Base-by-base conservation (phyloP, 2,888 invertebrate genomes). In the Eugnorisma glareosa region DNA sequence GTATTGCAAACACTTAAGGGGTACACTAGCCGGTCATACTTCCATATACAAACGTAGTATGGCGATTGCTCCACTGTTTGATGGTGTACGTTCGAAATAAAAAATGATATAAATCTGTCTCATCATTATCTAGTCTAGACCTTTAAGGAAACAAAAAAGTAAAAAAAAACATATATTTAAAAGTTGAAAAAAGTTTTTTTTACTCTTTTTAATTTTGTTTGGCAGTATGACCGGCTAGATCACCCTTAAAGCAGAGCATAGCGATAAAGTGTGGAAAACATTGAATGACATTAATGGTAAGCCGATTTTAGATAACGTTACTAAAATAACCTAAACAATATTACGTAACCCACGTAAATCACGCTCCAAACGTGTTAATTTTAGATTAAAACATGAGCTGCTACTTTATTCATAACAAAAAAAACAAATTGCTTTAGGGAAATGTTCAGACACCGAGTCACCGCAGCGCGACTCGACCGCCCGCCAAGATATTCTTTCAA, bases 371-470 rank as follows among this genome's bases (percentile, higher is more conserved):
- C 66, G 78, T 82, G 67, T 82, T 82, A 86, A 86, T 84, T 86
- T 85, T 68, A 81, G 64, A 81, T 81, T 77, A 78, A 79, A 86
- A 79, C 74, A 73, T 67, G 68, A 79, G 64, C 72, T 72, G 68
- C 70, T 83, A 78, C 80, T 87, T 86, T 86, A 83, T 79, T 79
- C 79, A 77, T 86, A 83, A 81, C 73, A 79, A 69, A 79, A 82
- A 77, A 81, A 76, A 76, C 75, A 86, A 86, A 82, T 84, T 84
- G 67, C 87, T 82, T 77, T 77, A 70, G 73, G 75, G 75, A 77
- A 77, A 77, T 64, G 69, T 67, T 77, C 45, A 73, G 77, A 69
- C 74, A 73, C 68, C 54, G 59, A 75, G 73, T 73, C 76, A 72
- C 82, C 77, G 74, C 63, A 54, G 10, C 45, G 54, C 61, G 67